Base-by-base conservation (phyloP, 2,888 invertebrate species). In the Chloroclysta siterata region DNA sequence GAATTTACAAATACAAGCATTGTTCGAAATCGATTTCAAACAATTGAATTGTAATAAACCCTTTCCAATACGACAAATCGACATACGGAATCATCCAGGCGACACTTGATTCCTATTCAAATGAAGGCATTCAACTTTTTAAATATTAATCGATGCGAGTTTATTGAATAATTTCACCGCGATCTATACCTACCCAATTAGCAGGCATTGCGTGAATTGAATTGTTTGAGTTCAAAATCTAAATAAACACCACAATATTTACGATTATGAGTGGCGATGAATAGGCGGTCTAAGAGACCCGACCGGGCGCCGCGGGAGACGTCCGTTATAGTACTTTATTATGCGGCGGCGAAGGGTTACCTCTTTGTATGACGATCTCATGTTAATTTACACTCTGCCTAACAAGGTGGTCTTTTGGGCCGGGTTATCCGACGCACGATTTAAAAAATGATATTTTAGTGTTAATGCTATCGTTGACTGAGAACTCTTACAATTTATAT, bases 181-280 rank as follows among this genome's bases (percentile, higher is more conserved):
- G 85, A 91, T 89, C 90, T 90, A 91, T 89, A 83, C 86, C 89
- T 89, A 83, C 86, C 89, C 91, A 93, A 92, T 93, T 92, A 91
- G 89, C 86, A 84, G 86, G 76, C 83, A 82, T 82, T 89, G 90
- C 88, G 89, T 90, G 90, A 91, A 93, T 91, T 90, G 91, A 92
- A 93, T 93, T 93, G 92, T 92, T 91, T 86, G 92, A 87, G 84
- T 83, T 83, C 83, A 83, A 90, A 90, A 88, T 88, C 82, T 89
- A 88, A 88, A 90, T 91, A 91, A 91, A 91, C 85, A 91, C 88
- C 88, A 91, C 84, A 91, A 93, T 92, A 92, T 93, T 93, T 91
- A 93, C 90, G 91, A 87, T 89, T 89, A 89, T 89, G 90, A 87
- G 88, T 86, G 81, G 80, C 72, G 83, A 83, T 89, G 85, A 86